These are phyloP conservation scores for Sebastes steindachneri DNA, from an alignment of 2,797 vertebrate genomes.

Conservation along the genomic window DNA sequence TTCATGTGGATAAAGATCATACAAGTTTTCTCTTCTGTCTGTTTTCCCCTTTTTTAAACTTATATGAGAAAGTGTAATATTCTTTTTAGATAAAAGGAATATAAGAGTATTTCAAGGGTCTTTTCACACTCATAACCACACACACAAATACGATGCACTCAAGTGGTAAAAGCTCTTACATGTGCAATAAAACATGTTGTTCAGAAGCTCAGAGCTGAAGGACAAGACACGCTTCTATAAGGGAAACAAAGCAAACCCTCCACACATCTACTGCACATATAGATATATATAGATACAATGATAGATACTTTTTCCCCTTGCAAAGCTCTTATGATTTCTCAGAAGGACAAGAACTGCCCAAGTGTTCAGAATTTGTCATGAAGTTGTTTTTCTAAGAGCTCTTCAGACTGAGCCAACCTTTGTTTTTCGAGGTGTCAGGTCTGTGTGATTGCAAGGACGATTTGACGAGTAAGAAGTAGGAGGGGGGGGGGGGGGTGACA, in stretches of 20 bases:
- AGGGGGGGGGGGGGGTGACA: neutral
- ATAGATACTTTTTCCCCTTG: neutral
- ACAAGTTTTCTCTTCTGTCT: neutral
- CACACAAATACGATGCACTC: neutral
- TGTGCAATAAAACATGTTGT: neutral
- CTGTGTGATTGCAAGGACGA: constrained; percentile 16
- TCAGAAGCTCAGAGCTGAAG: neutral
- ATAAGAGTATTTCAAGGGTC: neutral
- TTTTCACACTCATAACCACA: neutral
- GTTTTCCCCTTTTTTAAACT: neutral
- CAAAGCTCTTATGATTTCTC: neutral
- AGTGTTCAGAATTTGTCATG: neutral
- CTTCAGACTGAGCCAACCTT: neutral
- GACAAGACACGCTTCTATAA: neutral
- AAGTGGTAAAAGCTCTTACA: neutral
- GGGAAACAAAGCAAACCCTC: neutral
- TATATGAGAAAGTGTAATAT: neutral
- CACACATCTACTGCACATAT: neutral
- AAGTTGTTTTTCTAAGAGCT: neutral
- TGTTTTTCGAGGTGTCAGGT: constrained; percentile 10
- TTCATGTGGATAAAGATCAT: neutral
- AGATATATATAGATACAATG: neutral
- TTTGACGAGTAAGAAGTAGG: neutral
- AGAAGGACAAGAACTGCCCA: neutral
- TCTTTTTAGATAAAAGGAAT: neutral